Evolutionary conservation across 1,140 invertebrate species (phyloP), one percentile per base, ranked within the genome.

Genomic region (Drosophila nigromelanica): DNA sequence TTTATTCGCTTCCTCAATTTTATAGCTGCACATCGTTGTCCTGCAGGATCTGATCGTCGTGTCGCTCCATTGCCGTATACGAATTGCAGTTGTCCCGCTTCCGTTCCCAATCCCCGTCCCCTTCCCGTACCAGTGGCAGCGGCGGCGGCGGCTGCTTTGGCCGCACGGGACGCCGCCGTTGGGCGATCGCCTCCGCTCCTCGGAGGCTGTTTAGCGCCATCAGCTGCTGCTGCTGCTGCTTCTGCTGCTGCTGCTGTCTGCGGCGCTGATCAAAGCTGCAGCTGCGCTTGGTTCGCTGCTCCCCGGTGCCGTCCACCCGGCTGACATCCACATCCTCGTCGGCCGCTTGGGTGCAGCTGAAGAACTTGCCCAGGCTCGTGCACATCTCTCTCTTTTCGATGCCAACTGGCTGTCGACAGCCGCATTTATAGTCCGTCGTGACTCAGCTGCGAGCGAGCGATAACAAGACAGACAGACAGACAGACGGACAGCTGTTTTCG

Each of bases 1-100:
- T 6, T 4, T 39, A 11, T n/a, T 2, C 37, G 11, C 37, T 11
- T 10, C 10, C 10, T 6, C 4, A 1, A 21, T 33, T 11, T n/a
- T 33, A 6, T 24, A 45, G 14, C 5, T 33, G 10, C 37, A 21
- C 40, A 2, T 1, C 43, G 47, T 30, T 48, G 1, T 35, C 37
- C 11, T 54, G 40, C 3, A 69, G 11, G 27, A 79, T 45, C n/a
- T 72, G 71, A 33, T 79, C 71, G 21, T 70, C 71, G 21, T 70
- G 56, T 8, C 76, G 71, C 18, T 69, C 54, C 70, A 79, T 35
- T 6, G 75, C 59, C 33, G 64, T 71, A 39, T 74, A 75, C 10
- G 77, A 79, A 40, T 60, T 71, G n/a, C 58, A 24, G 7, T 42
- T 40, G 7, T 33, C 50, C 2, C 42, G 42, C 21, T 47, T 4